Evolutionary conservation across 2,797 vertebrate species (phyloP).

Genomic region (Hyperoplus lanceolatus): DNA sequence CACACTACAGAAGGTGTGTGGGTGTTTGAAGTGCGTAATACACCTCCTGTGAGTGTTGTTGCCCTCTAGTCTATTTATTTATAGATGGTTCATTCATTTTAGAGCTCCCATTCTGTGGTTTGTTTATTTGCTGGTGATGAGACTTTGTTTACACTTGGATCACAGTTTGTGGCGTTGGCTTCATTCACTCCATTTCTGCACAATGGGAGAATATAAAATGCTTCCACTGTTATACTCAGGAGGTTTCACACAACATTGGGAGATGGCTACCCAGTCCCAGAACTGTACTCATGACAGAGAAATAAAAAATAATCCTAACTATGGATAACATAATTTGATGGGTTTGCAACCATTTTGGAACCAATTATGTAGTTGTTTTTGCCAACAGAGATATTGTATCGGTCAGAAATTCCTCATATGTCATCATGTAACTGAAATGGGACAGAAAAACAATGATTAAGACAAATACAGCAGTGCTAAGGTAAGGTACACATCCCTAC

Average conservation of each 20-base stretch:
- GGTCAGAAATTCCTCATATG: background rate
- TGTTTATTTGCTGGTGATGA: background rate
- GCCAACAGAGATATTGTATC: background rate
- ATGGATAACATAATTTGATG: background rate
- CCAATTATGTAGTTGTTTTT: background rate
- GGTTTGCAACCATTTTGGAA: background rate
- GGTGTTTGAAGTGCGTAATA: background rate
- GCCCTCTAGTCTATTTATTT: background rate
- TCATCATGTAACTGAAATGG: background rate
- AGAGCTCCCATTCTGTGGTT: background rate
- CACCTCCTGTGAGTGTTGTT: background rate
- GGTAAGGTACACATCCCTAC: slow-evolving; percentile 76
- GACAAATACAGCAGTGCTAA: background rate
- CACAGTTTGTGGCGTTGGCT: slow-evolving; percentile 5
- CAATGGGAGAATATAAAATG: background rate
- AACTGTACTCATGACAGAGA: background rate
- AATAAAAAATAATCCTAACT: background rate
- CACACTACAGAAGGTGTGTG: background rate
- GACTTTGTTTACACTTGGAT: slow-evolving; percentile 6
- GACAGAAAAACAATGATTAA: background rate
- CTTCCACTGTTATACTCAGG: background rate
- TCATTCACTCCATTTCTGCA: background rate
- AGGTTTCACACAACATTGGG: background rate
- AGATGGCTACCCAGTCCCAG: background rate
- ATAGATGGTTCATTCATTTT: background rate